Evolutionary conservation across 1,140 invertebrate genomes (phyloP), one percentile per base, ranked within the genome.

Genomic region (Trichomalopsis sarcophagae): DNA sequence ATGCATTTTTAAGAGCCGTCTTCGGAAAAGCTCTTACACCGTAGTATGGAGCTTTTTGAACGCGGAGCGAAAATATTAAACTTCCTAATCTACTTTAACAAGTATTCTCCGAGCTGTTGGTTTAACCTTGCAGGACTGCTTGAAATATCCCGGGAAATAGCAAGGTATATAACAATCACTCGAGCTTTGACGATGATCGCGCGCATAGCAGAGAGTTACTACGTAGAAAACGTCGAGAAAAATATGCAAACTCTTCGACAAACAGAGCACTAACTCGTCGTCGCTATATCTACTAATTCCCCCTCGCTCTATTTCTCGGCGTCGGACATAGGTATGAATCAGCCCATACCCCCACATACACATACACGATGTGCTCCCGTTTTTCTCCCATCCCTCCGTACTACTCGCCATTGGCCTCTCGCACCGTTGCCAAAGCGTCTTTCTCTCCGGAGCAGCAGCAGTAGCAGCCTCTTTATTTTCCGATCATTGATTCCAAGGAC

Each of bases 351-450:
- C 33, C 27, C 27, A 27, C 27, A 27, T 27, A 27, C 27, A 9
- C 27, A n/a, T n/a, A 21, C 4, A 2, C 80, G n/a, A 23, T 23
- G 33, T 23, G 17, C 23, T 4, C 27, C 30, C 50, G 6, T 62
- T 36, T 50, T n/a, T 77, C 14, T 47, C n/a, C 5, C 33, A 36
- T 36, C 33, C 2, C n/a, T 11, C 4, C 17, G 14, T 5, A 66
- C 33, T 5, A 66, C 33, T 17, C 23, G 44, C 47, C 23, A 23
- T 30, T 55, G 27, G 23, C 14, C 7, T 71, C 30, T 71, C 13
- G 7, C 14, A 27, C 86, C 87, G 86, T 82, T 78, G 84, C 85
- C 55, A 62, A 82, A 33, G 14, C 76, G 44, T 11, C 81, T 86
- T 86, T 85, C 86, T 85, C 77, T 36, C 33, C 5, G 33, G 3